Percentiles rank a stretch among this genome's conserved stretches.
These are phyloP conservation scores for Eurytoma adleriae DNA, from an alignment of 2,888 invertebrate species.

Conservation along the genomic window DNA sequence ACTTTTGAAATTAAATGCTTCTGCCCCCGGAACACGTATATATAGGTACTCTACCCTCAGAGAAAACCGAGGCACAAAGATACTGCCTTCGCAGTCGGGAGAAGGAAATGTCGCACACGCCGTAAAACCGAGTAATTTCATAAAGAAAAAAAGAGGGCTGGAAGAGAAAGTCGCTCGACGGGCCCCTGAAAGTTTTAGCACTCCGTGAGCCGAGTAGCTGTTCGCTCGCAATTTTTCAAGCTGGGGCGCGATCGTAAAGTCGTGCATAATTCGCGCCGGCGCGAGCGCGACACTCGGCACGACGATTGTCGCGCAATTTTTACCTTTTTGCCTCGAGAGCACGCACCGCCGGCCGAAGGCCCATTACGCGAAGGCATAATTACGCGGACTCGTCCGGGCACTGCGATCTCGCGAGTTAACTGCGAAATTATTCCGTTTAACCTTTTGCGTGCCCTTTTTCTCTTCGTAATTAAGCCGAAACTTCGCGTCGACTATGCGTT, in stretches of 20 bases:
- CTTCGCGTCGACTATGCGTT: neutral
- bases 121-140: constrained; percentile 31
- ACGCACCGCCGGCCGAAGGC: neutral
- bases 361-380: too few relatives aligned
- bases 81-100: neutral
- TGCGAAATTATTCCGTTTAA: neutral
- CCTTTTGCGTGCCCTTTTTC: neutral
- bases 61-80: too few relatives aligned
- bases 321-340: neutral
- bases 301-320: constrained; percentile 37
- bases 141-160: neutral
- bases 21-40: neutral
- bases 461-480: constrained; percentile 23
- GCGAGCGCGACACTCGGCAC: neutral
- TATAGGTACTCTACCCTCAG: too few relatives aligned
- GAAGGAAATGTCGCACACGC: constrained; percentile 18
- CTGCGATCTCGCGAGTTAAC: too few relatives aligned
- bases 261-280: constrained; percentile 28
- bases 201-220: neutral
- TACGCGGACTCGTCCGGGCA: neutral
- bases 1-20: constrained; percentile 41
- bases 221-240: constrained; percentile 20
- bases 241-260: constrained; percentile 13
- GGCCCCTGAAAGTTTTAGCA: constrained; percentile 26
- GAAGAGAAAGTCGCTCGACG: neutral